Evolutionary conservation across 2,797 vertebrate species (phyloP), one percentile per base, ranked within the genome.

Genomic region (Sebastes hubbsi): DNA sequence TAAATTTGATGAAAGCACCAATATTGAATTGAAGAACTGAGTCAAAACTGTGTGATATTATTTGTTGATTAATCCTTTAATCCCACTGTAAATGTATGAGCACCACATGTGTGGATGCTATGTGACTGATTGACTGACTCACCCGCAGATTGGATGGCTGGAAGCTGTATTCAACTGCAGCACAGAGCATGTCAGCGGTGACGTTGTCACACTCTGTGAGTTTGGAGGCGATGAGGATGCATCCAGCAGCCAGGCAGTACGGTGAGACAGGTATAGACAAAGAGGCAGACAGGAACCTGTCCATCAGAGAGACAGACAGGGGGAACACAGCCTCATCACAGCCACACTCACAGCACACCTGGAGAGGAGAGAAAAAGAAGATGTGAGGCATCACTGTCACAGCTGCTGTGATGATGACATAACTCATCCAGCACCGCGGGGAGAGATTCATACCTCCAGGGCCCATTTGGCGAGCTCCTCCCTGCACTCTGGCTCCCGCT

Each of bases 201-300:
- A 96, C 81, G 1, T 77, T 93, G 58, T 96, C 94, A 1, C 94
- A 92, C 86, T 96, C 95, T 1, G 88, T 85, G 75, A 96, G 92
- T 56, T 96, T 96, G 22, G 96, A 96, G 79, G 96, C 92, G 55
- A 96, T 92, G 79, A 96, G 95, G 84, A 96, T 64, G 84, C 96
- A 96, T 80, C 93, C 89, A 0, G 96, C 93, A 0, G 91, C 89
- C 36, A 96, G 92, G 78, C 95, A 95, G 83, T 89, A 90, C 0
- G 93, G 92, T 0, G 94, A 95, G 46, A 90, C 86, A 0, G 95
- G 92, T 5, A 94, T 42, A 10, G 94, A 89, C 77, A 96, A 76
- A 2, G 93, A 89, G 46, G 77, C 81, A 0, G 94, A 94, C 84
- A 96, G 88, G 77, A 92, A 95, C n/a, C 94, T 81, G 78, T 96